Percentiles rank a stretch among this genome's conserved stretches.
Conservation (phyloP, 2,113 vertebrate genomes). For the Ctenomys sociabilis region DNA sequence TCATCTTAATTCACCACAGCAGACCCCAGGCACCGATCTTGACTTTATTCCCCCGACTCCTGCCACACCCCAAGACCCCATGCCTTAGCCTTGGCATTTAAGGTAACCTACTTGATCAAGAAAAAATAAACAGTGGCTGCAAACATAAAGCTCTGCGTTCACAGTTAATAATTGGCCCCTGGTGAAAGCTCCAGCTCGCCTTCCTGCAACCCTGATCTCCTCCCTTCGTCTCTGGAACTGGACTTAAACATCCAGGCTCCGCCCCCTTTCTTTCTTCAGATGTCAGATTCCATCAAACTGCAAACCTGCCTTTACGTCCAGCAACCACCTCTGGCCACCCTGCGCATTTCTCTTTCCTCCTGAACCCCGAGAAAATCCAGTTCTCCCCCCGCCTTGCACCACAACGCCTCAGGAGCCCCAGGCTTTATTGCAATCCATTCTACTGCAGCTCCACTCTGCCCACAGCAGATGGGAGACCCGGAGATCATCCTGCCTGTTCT, state of each 20-base stretch:
- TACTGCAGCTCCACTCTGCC: background rate
- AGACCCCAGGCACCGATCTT: background rate
- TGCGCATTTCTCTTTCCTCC: background rate
- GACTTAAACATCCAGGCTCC: background rate
- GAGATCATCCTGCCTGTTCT: background rate
- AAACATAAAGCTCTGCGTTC: background rate
- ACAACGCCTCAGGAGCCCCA: background rate
- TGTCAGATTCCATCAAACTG: background rate
- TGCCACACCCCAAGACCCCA: background rate
- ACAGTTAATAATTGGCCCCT: conserved; percentile 11
- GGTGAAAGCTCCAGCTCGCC: background rate
- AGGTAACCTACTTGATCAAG: background rate
- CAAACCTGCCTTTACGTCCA: background rate
- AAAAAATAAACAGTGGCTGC: background rate
- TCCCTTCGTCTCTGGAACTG: background rate
- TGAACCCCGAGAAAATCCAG: background rate
- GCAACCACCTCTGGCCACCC: background rate
- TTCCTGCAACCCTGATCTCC: background rate
- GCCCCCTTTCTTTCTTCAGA: background rate
- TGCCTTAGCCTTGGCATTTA: background rate
- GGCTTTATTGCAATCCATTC: background rate
- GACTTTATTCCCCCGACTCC: background rate
- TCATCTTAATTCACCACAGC: background rate
- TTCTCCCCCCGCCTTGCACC: background rate
- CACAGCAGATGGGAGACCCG: background rate